Conservation (phyloP, 1,140 invertebrate species). For the Tetragnatha versicolor region DNA sequence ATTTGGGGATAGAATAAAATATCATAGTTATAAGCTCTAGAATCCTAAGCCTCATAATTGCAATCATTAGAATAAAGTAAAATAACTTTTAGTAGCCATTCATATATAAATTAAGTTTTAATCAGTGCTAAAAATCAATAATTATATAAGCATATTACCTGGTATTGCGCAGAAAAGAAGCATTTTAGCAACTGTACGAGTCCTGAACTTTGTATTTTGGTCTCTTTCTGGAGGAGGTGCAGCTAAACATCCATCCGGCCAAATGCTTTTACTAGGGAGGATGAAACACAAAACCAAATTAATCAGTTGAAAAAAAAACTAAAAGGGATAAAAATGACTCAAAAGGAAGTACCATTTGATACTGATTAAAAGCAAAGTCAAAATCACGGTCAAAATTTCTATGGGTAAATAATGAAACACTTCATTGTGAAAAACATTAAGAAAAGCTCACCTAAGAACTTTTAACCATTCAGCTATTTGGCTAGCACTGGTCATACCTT, state of each 20-base stretch:
- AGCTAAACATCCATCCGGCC: constrained; percentile 77
- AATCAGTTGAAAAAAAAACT: background rate
- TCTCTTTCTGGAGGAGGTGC: constrained; percentile 73
- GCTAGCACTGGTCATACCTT: constrained; percentile 83
- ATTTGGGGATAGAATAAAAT: too few relatives aligned
- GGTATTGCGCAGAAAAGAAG: constrained; percentile 79
- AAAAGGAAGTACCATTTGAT: background rate
- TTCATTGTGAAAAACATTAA: too few relatives aligned
- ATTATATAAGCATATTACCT: constrained; percentile 68
- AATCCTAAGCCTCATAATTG: too few relatives aligned
- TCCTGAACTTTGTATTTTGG: constrained; percentile 78
- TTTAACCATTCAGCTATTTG: constrained; percentile 89
- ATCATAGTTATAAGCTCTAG: too few relatives aligned
- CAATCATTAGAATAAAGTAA: too few relatives aligned
- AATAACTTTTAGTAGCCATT: too few relatives aligned
- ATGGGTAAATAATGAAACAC: background rate
- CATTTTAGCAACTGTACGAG: constrained; percentile 83
- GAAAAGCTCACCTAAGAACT: constrained; percentile 78
- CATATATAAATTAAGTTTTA: too few relatives aligned
- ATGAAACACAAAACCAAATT: too few relatives aligned
- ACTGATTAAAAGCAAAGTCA: background rate
- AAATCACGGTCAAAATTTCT: too few relatives aligned
- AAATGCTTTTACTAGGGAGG: constrained; percentile 73
- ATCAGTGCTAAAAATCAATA: background rate
- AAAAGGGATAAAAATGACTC: background rate